These are phyloP conservation scores for Chaetodon trifasciatus DNA, from an alignment of 2,797 vertebrate species.

Conservation along the genomic window DNA sequence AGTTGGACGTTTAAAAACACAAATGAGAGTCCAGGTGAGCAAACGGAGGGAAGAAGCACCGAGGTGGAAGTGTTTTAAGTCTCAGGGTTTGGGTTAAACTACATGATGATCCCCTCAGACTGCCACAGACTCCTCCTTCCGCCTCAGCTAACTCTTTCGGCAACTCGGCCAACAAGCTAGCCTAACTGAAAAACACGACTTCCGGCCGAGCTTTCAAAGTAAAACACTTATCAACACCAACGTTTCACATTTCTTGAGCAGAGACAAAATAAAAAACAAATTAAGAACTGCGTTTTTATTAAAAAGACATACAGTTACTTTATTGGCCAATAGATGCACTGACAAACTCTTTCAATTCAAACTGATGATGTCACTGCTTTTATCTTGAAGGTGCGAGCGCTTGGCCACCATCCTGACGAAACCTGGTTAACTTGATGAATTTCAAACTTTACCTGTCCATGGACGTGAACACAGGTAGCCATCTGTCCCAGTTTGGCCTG, in stretches of 20 bases:
- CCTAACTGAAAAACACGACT: rapidly evolving
- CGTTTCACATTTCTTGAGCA: background rate
- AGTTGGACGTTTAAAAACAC: slow-evolving; percentile 8
- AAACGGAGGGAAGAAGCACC: background rate
- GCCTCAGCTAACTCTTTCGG: slow-evolving; percentile 33
- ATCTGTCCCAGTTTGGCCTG: slow-evolving; percentile 45
- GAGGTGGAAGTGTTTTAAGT: background rate
- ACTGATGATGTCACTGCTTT: background rate
- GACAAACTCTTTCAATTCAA: background rate
- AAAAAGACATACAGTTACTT: rapidly evolving
- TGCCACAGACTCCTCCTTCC: slow-evolving; percentile 51
- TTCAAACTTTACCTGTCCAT: slow-evolving; percentile 23
- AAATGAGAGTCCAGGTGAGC: background rate
- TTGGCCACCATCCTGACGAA: background rate
- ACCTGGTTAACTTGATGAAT: background rate
- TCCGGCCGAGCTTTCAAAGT: slow-evolving; percentile 54
- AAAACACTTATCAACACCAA: rapidly evolving
- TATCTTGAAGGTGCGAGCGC: slow-evolving; percentile 45
- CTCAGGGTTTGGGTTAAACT: slow-evolving; percentile 42
- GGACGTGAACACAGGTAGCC: slow-evolving; percentile 13
- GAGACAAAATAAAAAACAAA: background rate
- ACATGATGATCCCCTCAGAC: slow-evolving; percentile 55
- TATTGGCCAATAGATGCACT: rapidly evolving
- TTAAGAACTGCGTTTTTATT: rapidly evolving
- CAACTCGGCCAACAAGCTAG: slow-evolving; percentile 40